Evolutionary conservation across 2,888 invertebrate species (phyloP).

Genomic region (Drosophila crucigera): DNA sequence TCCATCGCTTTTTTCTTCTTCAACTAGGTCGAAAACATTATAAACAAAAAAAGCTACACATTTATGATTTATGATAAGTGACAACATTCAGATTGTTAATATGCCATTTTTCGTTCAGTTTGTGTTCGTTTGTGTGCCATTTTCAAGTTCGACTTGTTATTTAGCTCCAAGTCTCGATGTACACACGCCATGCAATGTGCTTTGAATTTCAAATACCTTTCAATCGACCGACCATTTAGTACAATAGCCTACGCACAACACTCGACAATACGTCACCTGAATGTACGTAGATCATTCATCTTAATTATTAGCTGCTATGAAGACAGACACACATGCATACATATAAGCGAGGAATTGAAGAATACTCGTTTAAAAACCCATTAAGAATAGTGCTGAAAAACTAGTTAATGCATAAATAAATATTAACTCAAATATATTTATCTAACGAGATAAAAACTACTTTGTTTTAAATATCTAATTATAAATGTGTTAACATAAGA

Average conservation of each 20-base stretch:
- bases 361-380: conserved; percentile 17
- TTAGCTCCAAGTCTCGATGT: conserved; percentile 25
- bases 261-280: conserved; percentile 29
- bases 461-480: conserved; percentile 26
- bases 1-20: conserved; percentile 5
- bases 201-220: conserved; percentile 48
- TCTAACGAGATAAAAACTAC: conserved; percentile 13
- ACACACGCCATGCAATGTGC: conserved; percentile 29
- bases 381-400: conserved; percentile 30
- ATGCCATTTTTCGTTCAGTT: conserved; percentile 32
- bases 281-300: conserved; percentile 46
- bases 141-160: conserved; percentile 65
- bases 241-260: conserved; percentile 23
- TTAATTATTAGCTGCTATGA: conserved; percentile 41
- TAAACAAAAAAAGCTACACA: conserved; percentile 18
- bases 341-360: conserved; percentile 15
- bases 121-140: conserved; percentile 49
- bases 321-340: not conserved
- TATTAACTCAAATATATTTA: conserved; percentile 17
- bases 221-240: conserved; percentile 1
- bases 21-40: conserved; percentile 53
- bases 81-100: conserved; percentile 19
- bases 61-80: conserved; percentile 44
- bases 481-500: conserved; percentile 16
- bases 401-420: conserved; percentile 51